Evolutionary conservation across 2,797 vertebrate species (phyloP), one percentile per base, ranked within the genome.

Genomic region (Microctenopoma stevenorrisi): DNA sequence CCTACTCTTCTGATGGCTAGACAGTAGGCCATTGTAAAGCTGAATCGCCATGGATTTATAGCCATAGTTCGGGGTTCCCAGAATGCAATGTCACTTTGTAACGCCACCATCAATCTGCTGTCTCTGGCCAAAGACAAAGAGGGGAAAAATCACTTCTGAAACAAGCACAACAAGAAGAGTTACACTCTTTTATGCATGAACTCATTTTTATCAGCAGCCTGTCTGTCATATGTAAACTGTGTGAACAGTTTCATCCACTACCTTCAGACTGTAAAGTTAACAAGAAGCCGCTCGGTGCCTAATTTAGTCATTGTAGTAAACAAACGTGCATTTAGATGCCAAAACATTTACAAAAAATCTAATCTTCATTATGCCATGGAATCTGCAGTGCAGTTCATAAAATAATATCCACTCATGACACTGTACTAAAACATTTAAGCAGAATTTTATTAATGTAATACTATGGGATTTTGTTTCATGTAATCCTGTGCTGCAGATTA

Each of bases 1-100:
- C 80, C 78, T 69, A 73, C 81, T 80, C 88, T 84, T 72, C 80
- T 82, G 79, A 88, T 84, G 87, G 82, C 80, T 40, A 86, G 80
- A 93, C 92, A 94, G 88, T 92, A 77, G 88, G 69, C 85, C 88
- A 91, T 93, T 93, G 90, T 93, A 82, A 87, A 87, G 81, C 84
- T 79, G 86, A 87, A 88, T 88, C 63, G 76, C 83, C 84, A 69
- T 77, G 75, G 79, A 94, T 93, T 94, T 93, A 94, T 85, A 76
- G 86, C 79, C 76, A 86, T 74, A 68, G 85, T 86, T 62, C 69
- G 67, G 33, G 64, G 84, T 92, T 92, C 89, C 92, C 91, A 93
- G 91, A 92, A 93, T 91, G 91, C 91, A 91, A 82, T 85, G 89
- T 92, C 83, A 90, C 76, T 88, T 78, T 83, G 88, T 88, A 87